Evolutionary conservation across 2,113 vertebrate species (phyloP), one percentile per base, ranked within the genome.

Genomic region (Oreotrochilus melanogaster): DNA sequence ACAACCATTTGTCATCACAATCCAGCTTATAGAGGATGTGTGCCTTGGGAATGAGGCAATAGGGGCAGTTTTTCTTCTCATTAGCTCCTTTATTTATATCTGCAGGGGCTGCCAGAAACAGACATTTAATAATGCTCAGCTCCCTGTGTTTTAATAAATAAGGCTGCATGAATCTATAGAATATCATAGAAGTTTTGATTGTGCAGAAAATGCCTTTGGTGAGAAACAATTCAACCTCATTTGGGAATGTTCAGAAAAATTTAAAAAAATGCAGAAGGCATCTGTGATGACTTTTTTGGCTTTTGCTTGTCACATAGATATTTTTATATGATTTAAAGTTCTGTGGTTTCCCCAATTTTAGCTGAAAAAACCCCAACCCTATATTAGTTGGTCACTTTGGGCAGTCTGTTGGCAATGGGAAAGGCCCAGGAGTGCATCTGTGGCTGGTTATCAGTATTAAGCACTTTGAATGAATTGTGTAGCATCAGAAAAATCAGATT

Each of bases 11-110:
- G 93, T 96, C 93, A 91, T 84, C 12, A 10, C 61, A 47, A 9
- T 96, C 88, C 88, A 85, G n/a, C 27, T 57, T 96, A 94, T 93
- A 95, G 91, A 89, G 89, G 88, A 84, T 86, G 93, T 91, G 72
- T 83, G 50, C 88, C 88, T 95, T 81, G 95, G 92, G 95, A 96
- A 86, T 89, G 90, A 86, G 81, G 76, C 18, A 22, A 60, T 71
- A 81, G 48, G 89, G 80, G 62, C 78, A 91, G 56, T 78, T 96
- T 97, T 96, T 94, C 91, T 97, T 97, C 93, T 97, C 95, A 96
- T 97, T 97, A 97, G 91, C 86, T 88, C 25, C 45, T 94, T 97
- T 92, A 96, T 95, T 97, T 37, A 5, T 93, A 47, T 96, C 93
- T 98, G 58, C 88, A 96, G 90, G 88, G 86, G 45, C 89, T 97